Conservation (phyloP, 2,888 invertebrate species). For the Leptodirus hochenwartii region DNA sequence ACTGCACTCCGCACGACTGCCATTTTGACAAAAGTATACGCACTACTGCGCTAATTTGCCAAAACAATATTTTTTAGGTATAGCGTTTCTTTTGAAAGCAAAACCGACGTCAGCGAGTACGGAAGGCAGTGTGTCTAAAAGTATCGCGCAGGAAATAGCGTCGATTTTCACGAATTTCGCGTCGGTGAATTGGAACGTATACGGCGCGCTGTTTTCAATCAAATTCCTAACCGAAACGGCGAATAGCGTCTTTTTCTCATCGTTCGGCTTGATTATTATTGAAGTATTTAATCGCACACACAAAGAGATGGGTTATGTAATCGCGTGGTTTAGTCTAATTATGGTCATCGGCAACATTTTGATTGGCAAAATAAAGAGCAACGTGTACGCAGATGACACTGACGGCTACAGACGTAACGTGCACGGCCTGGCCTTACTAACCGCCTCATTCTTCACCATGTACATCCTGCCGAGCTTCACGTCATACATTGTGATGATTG, state of each 20-base stretch:
- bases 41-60: too few species aligned
- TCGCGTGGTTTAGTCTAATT: slow-evolving; percentile 35
- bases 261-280: slow-evolving; percentile 31
- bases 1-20: too few species aligned
- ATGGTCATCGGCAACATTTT: slow-evolving; percentile 32
- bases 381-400: slow-evolving; percentile 25
- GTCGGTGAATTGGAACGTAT: slow-evolving; percentile 32
- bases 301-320: slow-evolving; percentile 36
- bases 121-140: too few species aligned
- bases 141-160: too few species aligned
- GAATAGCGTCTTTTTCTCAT: slow-evolving; percentile 35
- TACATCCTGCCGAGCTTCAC: slow-evolving; percentile 16
- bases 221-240: slow-evolving; percentile 36
- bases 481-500: slow-evolving; percentile 28
- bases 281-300: slow-evolving; percentile 31
- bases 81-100: too few species aligned
- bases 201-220: slow-evolving; percentile 34
- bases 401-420: slow-evolving; percentile 29
- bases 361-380: slow-evolving; percentile 28
- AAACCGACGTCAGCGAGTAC: too few species aligned
- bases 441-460: slow-evolving; percentile 24
- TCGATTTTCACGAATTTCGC: slow-evolving; percentile 28
- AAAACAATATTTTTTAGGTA: too few species aligned
- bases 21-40: too few species aligned
- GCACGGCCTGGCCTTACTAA: slow-evolving; percentile 32